Evolutionary conservation across 1,140 invertebrate genomes (phyloP), one percentile per base, ranked within the genome.

Genomic region (Halotydeus destructor): DNA sequence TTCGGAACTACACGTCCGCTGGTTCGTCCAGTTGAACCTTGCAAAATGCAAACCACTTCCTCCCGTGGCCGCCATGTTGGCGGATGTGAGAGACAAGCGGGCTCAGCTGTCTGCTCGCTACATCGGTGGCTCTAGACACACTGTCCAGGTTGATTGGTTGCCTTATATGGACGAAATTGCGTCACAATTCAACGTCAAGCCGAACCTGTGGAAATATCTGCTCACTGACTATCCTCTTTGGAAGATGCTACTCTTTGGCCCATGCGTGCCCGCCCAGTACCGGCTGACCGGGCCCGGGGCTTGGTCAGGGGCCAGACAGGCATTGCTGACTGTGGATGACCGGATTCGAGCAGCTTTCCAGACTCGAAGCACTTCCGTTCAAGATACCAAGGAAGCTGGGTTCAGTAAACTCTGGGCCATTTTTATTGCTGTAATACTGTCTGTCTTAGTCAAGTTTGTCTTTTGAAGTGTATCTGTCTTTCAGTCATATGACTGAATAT

Each of bases 251-350:
- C 38, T 52, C 3, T 60, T 59, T 48, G 61, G 58, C 5, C 57
- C 61, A 2, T 55, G 50, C 44, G 52, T 55, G 0, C 55, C 63
- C 0, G 62, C 61, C 42, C 62, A 64, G 40, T 65, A 56, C 50
- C 48, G 63, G 9, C 48, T 64, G 35, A 11, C 18, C 9, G 63
- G 64, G 2, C 50, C 50, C 12, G 16, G 52, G 38, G 1, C 42
- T 6, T 52, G 50, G 50, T 11, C 22, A 1, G 50, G 50, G 25
- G 50, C 50, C 2, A 22, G 47, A 40, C n/a, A 49, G 9, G 50
- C 50, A 19, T 44, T 52, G 14, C 12, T 49, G 4, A 51, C 25
- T 2, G 22, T 34, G 16, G 18, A 45, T n/a, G 38, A 51, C 14
- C 27, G 50, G 21, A 34, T 51, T 8, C 8, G 25, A 9, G 30